Base-by-base conservation (phyloP, 2,888 invertebrate genomes). In the Eurytoma adleriae region DNA sequence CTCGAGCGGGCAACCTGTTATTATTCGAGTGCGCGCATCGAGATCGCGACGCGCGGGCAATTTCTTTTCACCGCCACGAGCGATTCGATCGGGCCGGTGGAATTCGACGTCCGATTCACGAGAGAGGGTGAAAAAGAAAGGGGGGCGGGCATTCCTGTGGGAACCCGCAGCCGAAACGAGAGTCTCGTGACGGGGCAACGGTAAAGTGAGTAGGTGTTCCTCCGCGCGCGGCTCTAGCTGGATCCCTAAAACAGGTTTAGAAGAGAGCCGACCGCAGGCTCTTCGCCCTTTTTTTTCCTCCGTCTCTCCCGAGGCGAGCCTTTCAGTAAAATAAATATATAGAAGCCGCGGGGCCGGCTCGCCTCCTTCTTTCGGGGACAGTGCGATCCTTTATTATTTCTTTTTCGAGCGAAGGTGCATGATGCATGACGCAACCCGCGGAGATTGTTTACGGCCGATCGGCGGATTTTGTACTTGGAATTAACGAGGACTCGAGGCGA, bases 161-260 rank as follows among this genome's bases (percentile, higher is more conserved):
- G 77, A 77, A 77, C 61, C 5, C 64, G 40, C n/a, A 20, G 59
- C 57, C 16, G 14, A 68, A 27, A 54, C 64, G 59, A 57, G 70
- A 68, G 76, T 73, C 73, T 79, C 74, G 69, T 64, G 77, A 62
- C 69, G 68, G 3, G 59, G 85, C 89, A 90, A 90, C 90, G 90
- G 90, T 90, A 90, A 85, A 89, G 87, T 89, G 90, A 89, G 90
- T 90, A 88, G 86, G 86, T 85, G 87, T 84, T 83, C 84, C 64
- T 76, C 20, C 56, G 5, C 24, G 61, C 18, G 30, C 18, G 83
- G 84, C 30, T 62, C 24, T 24, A 27, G 24, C 24, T 24, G 16
- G 13, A 16, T 86, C 87, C 40, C 88, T 87, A 88, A 89, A 90
- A 90, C 90, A 87, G 90, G 89, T 90, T 90, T 89, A 86, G 87